Percentiles rank a stretch among this genome's conserved stretches.
phyloP scores from a whole-genome alignment of 1,140 invertebrate species.

The Megalopta genalis region DNA sequence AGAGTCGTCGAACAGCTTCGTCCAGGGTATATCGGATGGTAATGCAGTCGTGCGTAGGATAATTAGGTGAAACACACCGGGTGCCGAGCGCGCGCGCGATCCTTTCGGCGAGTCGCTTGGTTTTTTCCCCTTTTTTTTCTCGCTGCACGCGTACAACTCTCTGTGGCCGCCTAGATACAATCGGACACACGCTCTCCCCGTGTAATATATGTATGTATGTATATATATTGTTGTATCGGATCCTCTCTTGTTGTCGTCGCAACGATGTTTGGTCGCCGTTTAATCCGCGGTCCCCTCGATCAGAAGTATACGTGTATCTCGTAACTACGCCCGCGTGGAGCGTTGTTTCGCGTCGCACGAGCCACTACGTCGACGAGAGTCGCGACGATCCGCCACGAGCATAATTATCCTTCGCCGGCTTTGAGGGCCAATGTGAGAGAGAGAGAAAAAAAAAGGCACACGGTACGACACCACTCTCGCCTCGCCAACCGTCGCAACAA shows the following conservation, averaged over 20 bases:
- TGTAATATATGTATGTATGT: no score
- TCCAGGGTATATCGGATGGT: slow-evolving; percentile 19
- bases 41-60: slow-evolving; percentile 39
- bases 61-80: slow-evolving; percentile 22
- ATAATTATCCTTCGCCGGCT: slow-evolving; percentile 39
- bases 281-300: no score
- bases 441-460: slow-evolving; percentile 1
- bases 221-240: no score
- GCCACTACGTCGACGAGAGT: slow-evolving; percentile 46
- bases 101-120: neutral
- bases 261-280: no score
- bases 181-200: no score
- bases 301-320: no score
- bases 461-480: slow-evolving; percentile 48
- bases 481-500: slow-evolving; percentile 63
- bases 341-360: slow-evolving; percentile 36
- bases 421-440: neutral
- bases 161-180: no score
- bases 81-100: slow-evolving; percentile 11
- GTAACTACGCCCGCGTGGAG: slow-evolving; percentile 27
- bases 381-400: slow-evolving; percentile 45
- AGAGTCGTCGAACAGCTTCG: slow-evolving; percentile 45
- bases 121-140: no score
- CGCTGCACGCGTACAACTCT: no score
- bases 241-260: no score